Evolutionary conservation across 2,113 vertebrate genomes (phyloP).

Genomic region (Elephas maximus): DNA sequence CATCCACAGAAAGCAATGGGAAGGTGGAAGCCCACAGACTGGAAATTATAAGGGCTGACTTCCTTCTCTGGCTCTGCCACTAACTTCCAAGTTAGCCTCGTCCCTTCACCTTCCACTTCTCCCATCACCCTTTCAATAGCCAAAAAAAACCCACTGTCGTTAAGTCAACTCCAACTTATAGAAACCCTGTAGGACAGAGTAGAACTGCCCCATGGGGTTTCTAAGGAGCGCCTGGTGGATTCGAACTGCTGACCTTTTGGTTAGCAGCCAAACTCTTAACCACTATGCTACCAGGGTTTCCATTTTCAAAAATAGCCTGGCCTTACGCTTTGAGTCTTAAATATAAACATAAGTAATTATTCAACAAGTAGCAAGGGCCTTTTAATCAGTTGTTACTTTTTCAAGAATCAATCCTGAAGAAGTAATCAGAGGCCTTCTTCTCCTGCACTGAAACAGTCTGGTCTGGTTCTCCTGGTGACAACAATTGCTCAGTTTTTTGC

Average conservation of each 20-base stretch:
- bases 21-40: not conserved
- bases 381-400: not conserved
- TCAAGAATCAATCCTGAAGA: slow-evolving; percentile 33
- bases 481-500: not conserved
- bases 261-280: too few species aligned
- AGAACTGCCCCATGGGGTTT: too few species aligned
- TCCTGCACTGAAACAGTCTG: not conserved
- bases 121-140: not conserved
- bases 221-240: too few species aligned
- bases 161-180: too few species aligned
- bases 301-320: not conserved
- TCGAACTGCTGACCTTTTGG: too few species aligned
- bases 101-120: not conserved
- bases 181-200: too few species aligned
- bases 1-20: not conserved
- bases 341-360: not conserved
- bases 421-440: not conserved
- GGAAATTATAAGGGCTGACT: not conserved
- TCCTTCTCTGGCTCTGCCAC: not conserved
- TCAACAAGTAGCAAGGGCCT: not conserved
- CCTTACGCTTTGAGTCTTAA: not conserved
- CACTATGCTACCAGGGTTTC: too few species aligned
- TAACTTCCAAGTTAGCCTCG: not conserved
- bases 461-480: not conserved
- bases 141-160: too few species aligned